phyloP scores from a whole-genome alignment of 2,113 vertebrate species.

The Myxocyprinus asiaticus region DNA sequence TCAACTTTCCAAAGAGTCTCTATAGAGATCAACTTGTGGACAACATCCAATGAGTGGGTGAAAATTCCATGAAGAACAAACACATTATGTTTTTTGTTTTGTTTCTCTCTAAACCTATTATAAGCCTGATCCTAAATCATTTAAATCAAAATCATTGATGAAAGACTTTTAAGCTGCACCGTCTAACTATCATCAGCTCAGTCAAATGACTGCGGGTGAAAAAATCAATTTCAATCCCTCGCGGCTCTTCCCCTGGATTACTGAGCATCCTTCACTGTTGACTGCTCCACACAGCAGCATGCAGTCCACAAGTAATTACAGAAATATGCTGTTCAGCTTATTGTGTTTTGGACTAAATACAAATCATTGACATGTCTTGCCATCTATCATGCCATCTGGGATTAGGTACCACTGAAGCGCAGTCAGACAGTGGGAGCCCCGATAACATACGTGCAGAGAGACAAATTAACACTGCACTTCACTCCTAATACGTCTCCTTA shows the following conservation, averaged over 20 bases:
- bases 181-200: slow-evolving; percentile 64
- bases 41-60: slow-evolving; percentile 1
- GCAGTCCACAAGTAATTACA: slow-evolving; percentile 22
- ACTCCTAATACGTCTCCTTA: slow-evolving; percentile 63
- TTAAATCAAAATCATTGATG: slow-evolving; percentile 66
- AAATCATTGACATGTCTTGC: slow-evolving; percentile 46
- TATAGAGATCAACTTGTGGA: neutral
- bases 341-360: slow-evolving; percentile 46
- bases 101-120: slow-evolving; percentile 65
- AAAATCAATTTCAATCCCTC: slow-evolving; percentile 70
- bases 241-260: slow-evolving; percentile 68
- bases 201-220: slow-evolving; percentile 65
- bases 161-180: slow-evolving; percentile 63
- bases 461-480: slow-evolving; percentile 35
- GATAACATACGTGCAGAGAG: slow-evolving; percentile 30
- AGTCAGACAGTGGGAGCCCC: slow-evolving; percentile 18
- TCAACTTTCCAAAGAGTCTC: neutral
- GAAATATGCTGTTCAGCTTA: slow-evolving; percentile 52
- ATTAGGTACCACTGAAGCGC: slow-evolving; percentile 15
- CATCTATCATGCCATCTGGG: slow-evolving; percentile 40
- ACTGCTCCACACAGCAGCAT: slow-evolving; percentile 60
- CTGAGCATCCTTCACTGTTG: slow-evolving; percentile 62
- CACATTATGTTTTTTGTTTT: slow-evolving; percentile 54
- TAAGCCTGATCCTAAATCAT: slow-evolving; percentile 59
- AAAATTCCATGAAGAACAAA: slow-evolving; percentile 36